A percentile compares a stretch with the other conserved stretches of the same genome.
phyloP scores from a whole-genome alignment of 2,888 invertebrate species.

The Chalcis sispes region DNA sequence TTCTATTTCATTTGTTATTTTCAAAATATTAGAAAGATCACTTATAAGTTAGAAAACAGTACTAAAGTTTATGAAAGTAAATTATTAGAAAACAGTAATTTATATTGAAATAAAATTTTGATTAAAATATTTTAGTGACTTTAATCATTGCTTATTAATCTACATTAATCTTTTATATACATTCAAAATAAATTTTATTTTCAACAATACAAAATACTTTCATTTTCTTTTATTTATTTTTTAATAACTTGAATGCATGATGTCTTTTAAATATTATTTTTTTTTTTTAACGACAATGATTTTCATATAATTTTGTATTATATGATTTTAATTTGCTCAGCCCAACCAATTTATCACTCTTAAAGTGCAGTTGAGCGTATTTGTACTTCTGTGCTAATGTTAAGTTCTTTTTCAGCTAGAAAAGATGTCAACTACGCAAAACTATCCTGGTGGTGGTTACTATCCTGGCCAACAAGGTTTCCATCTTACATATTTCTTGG shows the following conservation, averaged over 20 bases:
- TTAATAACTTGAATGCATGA: constrained; percentile 1
- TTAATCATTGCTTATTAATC: too few relatives aligned
- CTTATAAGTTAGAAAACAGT: not conserved
- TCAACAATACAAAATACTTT: constrained; percentile 13
- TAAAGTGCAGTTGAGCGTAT: constrained; percentile 44
- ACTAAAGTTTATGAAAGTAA: not conserved
- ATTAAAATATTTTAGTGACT: too few relatives aligned
- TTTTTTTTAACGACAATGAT: not conserved
- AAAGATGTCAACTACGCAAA: constrained; percentile 74
- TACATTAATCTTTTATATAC: not conserved
- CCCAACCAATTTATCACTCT: constrained; percentile 5
- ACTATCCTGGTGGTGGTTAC: constrained; percentile 70
- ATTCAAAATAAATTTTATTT: not conserved
- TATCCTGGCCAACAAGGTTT: constrained; percentile 75
- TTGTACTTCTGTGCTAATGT: constrained; percentile 61
- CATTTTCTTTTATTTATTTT: not conserved
- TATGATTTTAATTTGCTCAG: constrained; percentile 25
- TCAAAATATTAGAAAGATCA: not conserved
- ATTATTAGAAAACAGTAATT: not conserved
- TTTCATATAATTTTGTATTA: constrained; percentile 4
- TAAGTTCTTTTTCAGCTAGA: constrained; percentile 70
- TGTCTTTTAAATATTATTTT: not conserved
- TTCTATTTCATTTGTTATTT: not conserved
- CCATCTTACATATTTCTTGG: constrained; percentile 49
- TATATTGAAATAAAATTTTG: too few relatives aligned